Evolutionary conservation across 2,797 vertebrate genomes (phyloP).

Genomic region (Karalla daura): DNA sequence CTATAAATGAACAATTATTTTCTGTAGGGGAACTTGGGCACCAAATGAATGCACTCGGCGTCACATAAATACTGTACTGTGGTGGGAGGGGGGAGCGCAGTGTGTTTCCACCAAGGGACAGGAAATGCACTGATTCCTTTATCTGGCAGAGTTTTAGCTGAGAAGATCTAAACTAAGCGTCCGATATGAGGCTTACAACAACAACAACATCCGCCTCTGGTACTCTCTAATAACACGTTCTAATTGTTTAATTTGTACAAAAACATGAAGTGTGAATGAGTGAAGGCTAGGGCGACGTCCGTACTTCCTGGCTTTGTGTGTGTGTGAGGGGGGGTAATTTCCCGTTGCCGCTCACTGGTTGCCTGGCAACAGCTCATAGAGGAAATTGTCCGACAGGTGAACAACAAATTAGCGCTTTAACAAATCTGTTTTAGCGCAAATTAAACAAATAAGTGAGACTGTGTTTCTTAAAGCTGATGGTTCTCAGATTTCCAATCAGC

Average conservation of each 20-base stretch:
- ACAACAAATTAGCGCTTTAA: neutral
- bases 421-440: neutral
- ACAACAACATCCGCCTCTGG: neutral
- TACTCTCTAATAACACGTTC: neutral
- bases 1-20: constrained; percentile 47
- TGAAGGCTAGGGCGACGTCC: too few relatives aligned
- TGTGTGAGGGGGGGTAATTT: constrained; percentile 8
- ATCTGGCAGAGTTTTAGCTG: constrained; percentile 7
- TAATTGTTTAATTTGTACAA: neutral
- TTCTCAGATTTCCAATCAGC: neutral
- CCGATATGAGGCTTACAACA: neutral
- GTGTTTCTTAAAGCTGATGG: neutral
- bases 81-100: too few relatives aligned
- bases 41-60: constrained; percentile 28
- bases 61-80: neutral
- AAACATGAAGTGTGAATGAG: neutral
- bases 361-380: constrained; percentile 29
- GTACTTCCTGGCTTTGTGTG: neutral
- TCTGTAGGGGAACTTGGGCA: constrained; percentile 30
- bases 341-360: constrained; percentile 4
- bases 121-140: constrained; percentile 4
- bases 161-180: constrained; percentile 9
- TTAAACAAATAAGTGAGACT: neutral
- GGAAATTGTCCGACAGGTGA: neutral
- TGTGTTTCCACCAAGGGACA: constrained; percentile 7